Percentiles rank a stretch among this genome's conserved stretches.
Conservation (phyloP, 2,888 invertebrate species). For the Drosophila neonasuta region DNA sequence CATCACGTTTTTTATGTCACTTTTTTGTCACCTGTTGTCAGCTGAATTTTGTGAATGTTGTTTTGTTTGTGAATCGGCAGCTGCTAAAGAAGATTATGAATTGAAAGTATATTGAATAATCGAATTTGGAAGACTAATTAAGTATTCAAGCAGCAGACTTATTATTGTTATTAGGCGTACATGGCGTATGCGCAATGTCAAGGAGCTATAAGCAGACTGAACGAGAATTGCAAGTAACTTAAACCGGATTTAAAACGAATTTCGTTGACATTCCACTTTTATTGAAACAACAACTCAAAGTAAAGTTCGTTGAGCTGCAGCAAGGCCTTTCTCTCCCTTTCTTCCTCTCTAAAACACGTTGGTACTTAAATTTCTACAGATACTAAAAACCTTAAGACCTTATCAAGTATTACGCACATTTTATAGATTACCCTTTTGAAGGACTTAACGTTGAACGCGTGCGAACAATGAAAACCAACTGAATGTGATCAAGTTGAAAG, state of each 20-base stretch:
- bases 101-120: constrained; percentile 1
- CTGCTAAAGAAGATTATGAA: constrained; percentile 25
- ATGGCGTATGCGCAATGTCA: constrained; percentile 38
- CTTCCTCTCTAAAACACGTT: not conserved
- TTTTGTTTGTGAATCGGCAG: constrained; percentile 4
- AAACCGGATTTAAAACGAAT: not conserved
- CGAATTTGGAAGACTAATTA: constrained; percentile 13
- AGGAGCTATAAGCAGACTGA: not conserved
- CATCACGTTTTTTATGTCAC: constrained; percentile 21
- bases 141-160: constrained; percentile 26
- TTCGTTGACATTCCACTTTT: constrained; percentile 1
- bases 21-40: constrained; percentile 1
- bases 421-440: constrained; percentile 39
- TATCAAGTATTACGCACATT: constrained; percentile 37
- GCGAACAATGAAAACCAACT: constrained; percentile 50
- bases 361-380: not conserved
- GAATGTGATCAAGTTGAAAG: constrained; percentile 38
- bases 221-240: not conserved
- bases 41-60: constrained; percentile 1
- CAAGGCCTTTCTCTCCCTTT: not conserved
- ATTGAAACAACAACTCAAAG: constrained; percentile 6
- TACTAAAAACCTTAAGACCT: constrained; percentile 11
- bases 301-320: constrained; percentile 2
- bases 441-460: constrained; percentile 33
- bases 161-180: constrained; percentile 21